Conservation (phyloP, 2,113 vertebrate genomes). For the Psephotus haematonotus region DNA sequence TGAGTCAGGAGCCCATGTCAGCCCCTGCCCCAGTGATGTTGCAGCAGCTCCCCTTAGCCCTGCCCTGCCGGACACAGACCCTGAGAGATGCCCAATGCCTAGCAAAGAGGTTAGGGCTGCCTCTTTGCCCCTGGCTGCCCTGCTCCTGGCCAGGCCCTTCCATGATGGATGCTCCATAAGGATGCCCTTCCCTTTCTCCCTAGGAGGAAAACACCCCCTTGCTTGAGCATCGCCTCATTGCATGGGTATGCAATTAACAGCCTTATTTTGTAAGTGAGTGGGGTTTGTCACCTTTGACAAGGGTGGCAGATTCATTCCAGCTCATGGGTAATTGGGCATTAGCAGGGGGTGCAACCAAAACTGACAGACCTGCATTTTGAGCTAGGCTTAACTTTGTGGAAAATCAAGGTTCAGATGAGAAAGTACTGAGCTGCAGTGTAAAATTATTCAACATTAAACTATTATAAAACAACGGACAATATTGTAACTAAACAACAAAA, state of each 20-base stretch:
- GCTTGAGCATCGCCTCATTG: accelerated
- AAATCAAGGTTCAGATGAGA: not conserved
- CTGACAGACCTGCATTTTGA: not conserved
- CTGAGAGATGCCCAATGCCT: accelerated
- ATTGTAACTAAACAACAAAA: not conserved
- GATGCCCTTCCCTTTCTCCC: not conserved
- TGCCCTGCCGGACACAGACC: not conserved
- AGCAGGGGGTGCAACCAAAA: not conserved
- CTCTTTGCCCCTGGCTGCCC: accelerated
- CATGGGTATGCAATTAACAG: not conserved
- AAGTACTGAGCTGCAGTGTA: not conserved
- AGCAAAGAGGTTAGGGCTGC: not conserved
- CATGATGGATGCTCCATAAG: accelerated
- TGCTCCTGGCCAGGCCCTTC: not conserved
- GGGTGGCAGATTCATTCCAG: not conserved
- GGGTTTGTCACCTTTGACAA: not conserved
- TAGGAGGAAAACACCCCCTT: not conserved
- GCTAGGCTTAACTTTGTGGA: not conserved
- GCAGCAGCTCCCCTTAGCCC: not conserved
- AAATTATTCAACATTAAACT: not conserved
- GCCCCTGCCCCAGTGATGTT: not conserved
- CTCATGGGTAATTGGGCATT: not conserved
- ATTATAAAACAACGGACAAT: not conserved
- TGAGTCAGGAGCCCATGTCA: not conserved
- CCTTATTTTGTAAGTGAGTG: not conserved